Evolutionary conservation across 2,888 invertebrate genomes (phyloP).

Genomic region (Pilophorus perplexus): DNA sequence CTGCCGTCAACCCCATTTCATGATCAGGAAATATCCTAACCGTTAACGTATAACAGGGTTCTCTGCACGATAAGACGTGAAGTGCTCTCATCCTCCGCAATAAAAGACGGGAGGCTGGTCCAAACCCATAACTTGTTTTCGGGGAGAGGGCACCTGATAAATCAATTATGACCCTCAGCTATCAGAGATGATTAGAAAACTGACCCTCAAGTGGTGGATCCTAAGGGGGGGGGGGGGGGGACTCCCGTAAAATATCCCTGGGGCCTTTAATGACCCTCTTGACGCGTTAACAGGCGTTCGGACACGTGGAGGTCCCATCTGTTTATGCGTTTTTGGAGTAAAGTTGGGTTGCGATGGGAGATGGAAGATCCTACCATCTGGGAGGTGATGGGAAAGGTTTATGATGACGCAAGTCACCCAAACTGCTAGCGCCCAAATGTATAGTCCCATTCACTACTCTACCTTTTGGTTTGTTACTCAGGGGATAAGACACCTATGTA

Average conservation of each 20-base stretch:
- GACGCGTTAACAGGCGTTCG: conserved; percentile 17
- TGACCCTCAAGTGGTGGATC: conserved; percentile 18
- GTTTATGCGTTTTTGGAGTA: conserved; percentile 29
- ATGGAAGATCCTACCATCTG: too few species aligned
- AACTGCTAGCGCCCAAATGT: too few species aligned
- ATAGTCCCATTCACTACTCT: too few species aligned
- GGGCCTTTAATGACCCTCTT: conserved; percentile 16
- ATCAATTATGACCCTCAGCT: conserved; percentile 41
- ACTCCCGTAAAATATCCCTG: conserved; percentile 33
- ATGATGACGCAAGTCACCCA: too few species aligned
- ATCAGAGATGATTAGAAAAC: conserved; percentile 39
- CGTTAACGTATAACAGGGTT: too few species aligned
- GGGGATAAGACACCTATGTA: too few species aligned
- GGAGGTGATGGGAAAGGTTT: too few species aligned
- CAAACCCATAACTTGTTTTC: conserved; percentile 35
- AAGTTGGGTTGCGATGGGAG: too few species aligned
- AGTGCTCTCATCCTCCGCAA: neutral
- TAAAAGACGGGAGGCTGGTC: conserved; percentile 18
- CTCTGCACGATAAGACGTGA: neutral
- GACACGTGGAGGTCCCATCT: conserved; percentile 38
- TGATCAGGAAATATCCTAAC: too few species aligned
- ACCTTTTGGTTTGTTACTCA: too few species aligned
- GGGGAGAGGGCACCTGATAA: conserved; percentile 42
- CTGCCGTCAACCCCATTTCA: too few species aligned
- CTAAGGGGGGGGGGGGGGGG: neutral